phyloP scores from a whole-genome alignment of 2,797 vertebrate species.

The Vipera ursinii region DNA sequence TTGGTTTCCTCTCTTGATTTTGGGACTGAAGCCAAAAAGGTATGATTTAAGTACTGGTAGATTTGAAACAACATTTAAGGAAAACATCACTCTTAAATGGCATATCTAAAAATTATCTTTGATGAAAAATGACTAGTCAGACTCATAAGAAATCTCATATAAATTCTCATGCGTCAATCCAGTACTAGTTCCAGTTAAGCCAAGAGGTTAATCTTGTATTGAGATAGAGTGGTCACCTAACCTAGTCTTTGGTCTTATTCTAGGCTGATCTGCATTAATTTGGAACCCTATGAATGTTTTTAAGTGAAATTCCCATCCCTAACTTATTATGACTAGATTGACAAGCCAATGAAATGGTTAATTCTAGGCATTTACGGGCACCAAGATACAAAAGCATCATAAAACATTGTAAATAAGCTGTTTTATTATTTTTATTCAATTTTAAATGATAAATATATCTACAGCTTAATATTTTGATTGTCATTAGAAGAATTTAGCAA shows the following conservation, averaged over 20 bases:
- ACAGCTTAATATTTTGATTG: background rate
- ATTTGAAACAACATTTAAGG: background rate
- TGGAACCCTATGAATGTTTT: background rate
- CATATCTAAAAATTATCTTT: background rate
- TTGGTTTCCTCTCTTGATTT: background rate
- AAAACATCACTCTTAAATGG: background rate
- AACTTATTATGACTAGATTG: background rate
- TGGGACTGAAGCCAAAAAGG: background rate
- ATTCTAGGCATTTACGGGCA: background rate
- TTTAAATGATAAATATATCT: background rate
- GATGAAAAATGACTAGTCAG: constrained; percentile 36
- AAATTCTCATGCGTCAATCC: background rate
- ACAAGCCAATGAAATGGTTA: background rate
- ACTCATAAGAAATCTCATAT: constrained; percentile 46
- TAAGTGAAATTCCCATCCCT: background rate
- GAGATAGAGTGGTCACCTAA: background rate
- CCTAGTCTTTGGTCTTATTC: background rate
- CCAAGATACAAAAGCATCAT: background rate
- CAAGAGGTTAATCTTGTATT: background rate
- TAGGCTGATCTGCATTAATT: background rate
- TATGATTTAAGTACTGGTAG: background rate
- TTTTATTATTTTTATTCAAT: background rate
- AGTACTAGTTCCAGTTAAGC: background rate
- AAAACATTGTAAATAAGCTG: background rate
- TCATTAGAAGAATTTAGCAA: background rate